These are phyloP conservation scores for Macropis europaea DNA, from an alignment of 2,888 invertebrate genomes.

Conservation along the genomic window DNA sequence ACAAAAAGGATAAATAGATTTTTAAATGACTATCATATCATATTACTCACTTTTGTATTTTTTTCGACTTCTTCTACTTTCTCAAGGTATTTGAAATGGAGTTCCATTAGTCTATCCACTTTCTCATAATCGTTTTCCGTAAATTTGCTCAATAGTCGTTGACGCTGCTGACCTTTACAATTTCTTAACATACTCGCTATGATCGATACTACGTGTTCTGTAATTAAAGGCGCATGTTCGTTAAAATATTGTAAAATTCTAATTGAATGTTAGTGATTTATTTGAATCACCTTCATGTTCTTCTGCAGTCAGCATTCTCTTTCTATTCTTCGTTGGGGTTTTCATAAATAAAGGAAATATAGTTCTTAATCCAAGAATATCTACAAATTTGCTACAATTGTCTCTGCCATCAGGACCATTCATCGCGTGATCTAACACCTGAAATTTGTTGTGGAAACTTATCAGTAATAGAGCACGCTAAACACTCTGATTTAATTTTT, in stretches of 20 bases:
- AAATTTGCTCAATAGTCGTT: slow-evolving; percentile 96
- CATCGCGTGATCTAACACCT: slow-evolving; percentile 96
- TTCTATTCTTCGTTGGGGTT: slow-evolving; percentile 93
- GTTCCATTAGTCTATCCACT: slow-evolving; percentile 96
- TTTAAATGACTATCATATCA: neutral
- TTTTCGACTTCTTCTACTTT: slow-evolving; percentile 90
- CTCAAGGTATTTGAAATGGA: slow-evolving; percentile 98
- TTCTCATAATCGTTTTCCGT: slow-evolving; percentile 99
- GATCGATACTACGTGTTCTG: slow-evolving; percentile 96
- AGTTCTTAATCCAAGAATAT: slow-evolving; percentile 96
- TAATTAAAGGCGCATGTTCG: slow-evolving; percentile 7
- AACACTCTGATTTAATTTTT: neutral
- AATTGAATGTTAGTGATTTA: neutral
- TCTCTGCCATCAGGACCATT: slow-evolving; percentile 95
- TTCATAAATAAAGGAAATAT: slow-evolving; percentile 99
- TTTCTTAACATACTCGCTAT: slow-evolving; percentile 96
- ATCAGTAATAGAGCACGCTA: neutral
- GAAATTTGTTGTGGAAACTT: neutral
- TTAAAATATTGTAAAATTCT: neutral
- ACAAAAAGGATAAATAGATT: neutral
- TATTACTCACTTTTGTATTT: slow-evolving; percentile 83
- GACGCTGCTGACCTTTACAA: slow-evolving; percentile 94
- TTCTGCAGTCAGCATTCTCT: slow-evolving; percentile 89
- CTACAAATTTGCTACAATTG: slow-evolving; percentile 98
- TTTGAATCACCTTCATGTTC: slow-evolving; percentile 89